These are phyloP conservation scores for Zeuzera pyrina DNA, from an alignment of 2,888 invertebrate species.

Conservation along the genomic window DNA sequence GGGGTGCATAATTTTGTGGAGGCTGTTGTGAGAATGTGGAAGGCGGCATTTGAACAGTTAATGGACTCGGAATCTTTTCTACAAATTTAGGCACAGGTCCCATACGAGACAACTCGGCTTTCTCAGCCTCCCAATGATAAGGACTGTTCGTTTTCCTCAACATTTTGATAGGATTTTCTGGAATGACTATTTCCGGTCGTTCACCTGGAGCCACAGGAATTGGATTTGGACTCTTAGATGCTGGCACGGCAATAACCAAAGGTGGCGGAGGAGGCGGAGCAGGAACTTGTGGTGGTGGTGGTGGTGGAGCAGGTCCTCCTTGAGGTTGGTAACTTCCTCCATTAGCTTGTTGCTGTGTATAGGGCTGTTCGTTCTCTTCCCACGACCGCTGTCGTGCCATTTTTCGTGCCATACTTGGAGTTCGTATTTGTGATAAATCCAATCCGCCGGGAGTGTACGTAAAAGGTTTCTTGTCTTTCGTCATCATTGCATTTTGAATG, in stretches of 20 bases:
- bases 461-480: slow-evolving; percentile 96
- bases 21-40: slow-evolving; percentile 52
- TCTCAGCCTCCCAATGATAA: slow-evolving; percentile 75
- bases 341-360: slow-evolving; percentile 29
- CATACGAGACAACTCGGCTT: slow-evolving; percentile 67
- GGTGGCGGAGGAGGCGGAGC: slow-evolving; percentile 69
- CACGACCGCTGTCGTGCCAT: slow-evolving; percentile 76
- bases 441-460: slow-evolving; percentile 97
- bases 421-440: slow-evolving; percentile 90
- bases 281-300: slow-evolving; percentile 56
- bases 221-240: slow-evolving; percentile 65
- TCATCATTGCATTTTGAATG: slow-evolving; percentile 95
- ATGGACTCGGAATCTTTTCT: slow-evolving; percentile 60
- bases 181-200: slow-evolving; percentile 82
- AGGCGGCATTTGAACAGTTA: slow-evolving; percentile 60
- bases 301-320: slow-evolving; percentile 47
- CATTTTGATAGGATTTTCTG: slow-evolving; percentile 80
- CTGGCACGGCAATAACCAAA: slow-evolving; percentile 67
- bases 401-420: slow-evolving; percentile 90
- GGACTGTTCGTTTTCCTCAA: slow-evolving; percentile 80
- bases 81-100: slow-evolving; percentile 61
- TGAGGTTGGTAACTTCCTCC: slow-evolving; percentile 18
- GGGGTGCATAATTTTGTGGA: slow-evolving; percentile 19
- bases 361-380: slow-evolving; percentile 69
- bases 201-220: slow-evolving; percentile 71